phyloP scores from a whole-genome alignment of 1,140 invertebrate genomes.

The Zaprionus tsacasi region DNA sequence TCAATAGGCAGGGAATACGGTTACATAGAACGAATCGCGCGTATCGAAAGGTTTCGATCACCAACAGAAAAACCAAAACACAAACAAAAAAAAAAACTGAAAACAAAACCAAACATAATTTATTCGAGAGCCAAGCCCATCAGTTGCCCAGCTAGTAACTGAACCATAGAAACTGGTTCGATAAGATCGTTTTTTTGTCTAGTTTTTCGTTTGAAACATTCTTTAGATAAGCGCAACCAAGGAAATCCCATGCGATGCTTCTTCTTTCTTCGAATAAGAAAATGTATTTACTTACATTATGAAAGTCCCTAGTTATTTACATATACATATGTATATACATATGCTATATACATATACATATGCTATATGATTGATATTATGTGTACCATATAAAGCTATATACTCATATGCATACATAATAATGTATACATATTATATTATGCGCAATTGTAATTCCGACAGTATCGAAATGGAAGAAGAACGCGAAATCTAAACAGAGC shows the following conservation, averaged over 20 bases:
- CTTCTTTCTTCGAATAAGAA: slow-evolving; percentile 52
- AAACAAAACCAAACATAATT: slow-evolving; percentile 9
- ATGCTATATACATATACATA: slow-evolving; percentile 63
- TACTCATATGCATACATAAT: slow-evolving; percentile 41
- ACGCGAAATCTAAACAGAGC: slow-evolving; percentile 49
- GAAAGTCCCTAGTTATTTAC: slow-evolving; percentile 65
- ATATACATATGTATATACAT: too few species aligned
- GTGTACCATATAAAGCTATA: slow-evolving; percentile 69
- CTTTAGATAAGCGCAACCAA: slow-evolving; percentile 6
- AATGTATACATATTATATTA: slow-evolving; percentile 38
- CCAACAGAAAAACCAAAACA: slow-evolving; percentile 11
- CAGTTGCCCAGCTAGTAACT: slow-evolving; percentile 8
- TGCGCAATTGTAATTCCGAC: slow-evolving; percentile 61
- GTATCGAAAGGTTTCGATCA: slow-evolving; percentile 46
- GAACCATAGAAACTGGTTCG: slow-evolving; percentile 20
- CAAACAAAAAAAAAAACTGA: background rate
- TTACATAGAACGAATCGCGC: slow-evolving; percentile 8
- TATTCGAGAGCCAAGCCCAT: slow-evolving; percentile 24
- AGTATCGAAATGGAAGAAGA: slow-evolving; percentile 13
- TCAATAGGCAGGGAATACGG: slow-evolving; percentile 31
- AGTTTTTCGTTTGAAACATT: slow-evolving; percentile 26
- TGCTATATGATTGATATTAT: slow-evolving; percentile 66
- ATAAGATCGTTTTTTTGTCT: slow-evolving; percentile 8
- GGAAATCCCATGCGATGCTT: slow-evolving; percentile 72
- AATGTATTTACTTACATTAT: slow-evolving; percentile 53